Evolutionary conservation across 2,888 invertebrate genomes (phyloP).

Genomic region (Drosophila greeni): DNA sequence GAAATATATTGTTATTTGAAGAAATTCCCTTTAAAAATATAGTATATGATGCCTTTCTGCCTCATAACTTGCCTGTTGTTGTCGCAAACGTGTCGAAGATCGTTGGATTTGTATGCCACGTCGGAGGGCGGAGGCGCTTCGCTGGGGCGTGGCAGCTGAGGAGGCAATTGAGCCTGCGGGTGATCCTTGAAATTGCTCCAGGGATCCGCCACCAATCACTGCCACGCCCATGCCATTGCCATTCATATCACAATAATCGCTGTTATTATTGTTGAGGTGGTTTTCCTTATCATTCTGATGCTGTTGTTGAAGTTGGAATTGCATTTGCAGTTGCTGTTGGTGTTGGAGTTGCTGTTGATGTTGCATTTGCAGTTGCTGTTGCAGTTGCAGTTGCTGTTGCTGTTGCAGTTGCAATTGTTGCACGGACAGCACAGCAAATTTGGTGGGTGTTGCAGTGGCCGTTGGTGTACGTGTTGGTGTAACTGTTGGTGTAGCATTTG

Average conservation of each 20-base stretch:
- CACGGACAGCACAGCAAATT: constrained; percentile 1
- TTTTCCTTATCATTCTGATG: constrained; percentile 48
- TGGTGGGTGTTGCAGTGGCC: constrained; percentile 16
- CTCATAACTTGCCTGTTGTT: constrained; percentile 77
- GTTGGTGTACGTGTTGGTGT: constrained; percentile 27
- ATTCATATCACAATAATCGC: constrained; percentile 56
- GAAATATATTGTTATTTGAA: too few species aligned
- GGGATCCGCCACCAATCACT: constrained; percentile 1
- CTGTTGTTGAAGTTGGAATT: too few species aligned
- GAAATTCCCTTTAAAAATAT: neutral
- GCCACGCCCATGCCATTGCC: constrained; percentile 48
- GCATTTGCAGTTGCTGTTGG: constrained; percentile 27
- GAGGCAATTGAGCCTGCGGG: constrained; percentile 14
- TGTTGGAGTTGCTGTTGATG: constrained; percentile 18
- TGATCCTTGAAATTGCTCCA: constrained; percentile 26
- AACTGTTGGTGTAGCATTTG: constrained; percentile 6
- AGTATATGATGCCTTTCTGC: neutral
- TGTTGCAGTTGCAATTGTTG: constrained; percentile 23
- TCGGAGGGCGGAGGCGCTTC: constrained; percentile 60
- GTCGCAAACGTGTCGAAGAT: constrained; percentile 75
- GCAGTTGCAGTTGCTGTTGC: constrained; percentile 21
- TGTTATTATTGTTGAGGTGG: constrained; percentile 42
- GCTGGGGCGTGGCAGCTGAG: constrained; percentile 44
- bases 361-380: constrained; percentile 16
- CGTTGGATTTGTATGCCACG: constrained; percentile 72